Base-by-base conservation (phyloP, 2,888 invertebrate species). In the Listrodromus nycthemerus region DNA sequence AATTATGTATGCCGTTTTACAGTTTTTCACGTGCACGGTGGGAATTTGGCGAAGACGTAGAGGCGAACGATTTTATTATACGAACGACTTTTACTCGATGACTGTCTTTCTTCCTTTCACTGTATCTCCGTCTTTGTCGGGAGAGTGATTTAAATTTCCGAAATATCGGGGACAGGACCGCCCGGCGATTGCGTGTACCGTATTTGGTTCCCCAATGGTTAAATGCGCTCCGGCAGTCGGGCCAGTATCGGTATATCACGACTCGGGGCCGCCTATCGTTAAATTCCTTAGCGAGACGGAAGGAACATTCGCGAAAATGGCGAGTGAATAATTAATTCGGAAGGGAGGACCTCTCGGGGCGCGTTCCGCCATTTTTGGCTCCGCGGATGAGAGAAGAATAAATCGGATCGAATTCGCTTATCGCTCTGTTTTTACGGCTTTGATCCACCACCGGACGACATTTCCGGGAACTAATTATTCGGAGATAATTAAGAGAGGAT, bases 91-190 rank as follows among this genome's bases (percentile, higher is more conserved):
- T 67, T 50, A 58, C 67, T 30, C 45, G 50, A 27, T 16, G 24
- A 21, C 55, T 16, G 41, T 55, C 55, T 55, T 21, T 48, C 63
- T 48, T 8, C 50, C 30, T 50, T 45, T 52, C 21, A 19, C 21
- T 45, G 5, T 52, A 21, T 41, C 10, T 19, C 61, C 41, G 69
- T 71, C 24, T 21, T 13, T 21, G 55, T 27, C 61, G 52, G 45
- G n/a, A 33, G 55, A 21, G 30, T 82, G 82, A 84, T 84, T 84
- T 82, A 82, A 81, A 84, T 84, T 84, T 84, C 78, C 78, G 63
- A 84, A 84, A 84, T 70, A 84, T 84, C 78, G 78, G 65, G 70
- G 75, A 81, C 78, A 70, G 63, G 78, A 81, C 78, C 81, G 65
- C 81, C 84, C 70, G 81, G 65, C 45, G 79, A 75, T 74, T 80